Evolutionary conservation across 2,888 invertebrate species (phyloP), one percentile per base, ranked within the genome.

Genomic region (Baronia brevicornis): DNA sequence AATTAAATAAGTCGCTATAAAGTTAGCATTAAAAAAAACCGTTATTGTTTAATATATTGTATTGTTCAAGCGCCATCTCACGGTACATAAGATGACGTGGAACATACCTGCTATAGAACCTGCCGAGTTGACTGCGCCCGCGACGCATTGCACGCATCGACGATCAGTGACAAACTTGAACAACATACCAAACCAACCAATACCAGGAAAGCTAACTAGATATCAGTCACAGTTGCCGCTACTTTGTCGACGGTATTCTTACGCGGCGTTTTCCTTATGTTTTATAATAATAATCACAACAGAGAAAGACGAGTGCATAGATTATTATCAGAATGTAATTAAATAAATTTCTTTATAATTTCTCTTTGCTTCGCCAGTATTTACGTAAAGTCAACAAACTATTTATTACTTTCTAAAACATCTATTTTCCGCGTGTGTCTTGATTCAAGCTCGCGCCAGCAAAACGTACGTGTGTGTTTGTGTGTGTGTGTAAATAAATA

Each of bases 381-480:
- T 63, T 61, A n/a, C n/a, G n/a, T n/a, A 59, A 64, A 60, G 58
- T 51, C 47, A 60, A 64, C 52, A 64, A 69, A 79, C 74, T 71
- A 65, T 71, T 68, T 68, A 71, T 65, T 61, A 73, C 80, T 79
- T 79, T 80, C 80, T 78, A 79, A 80, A 72, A 66, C 72, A 70
- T 74, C 73, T 75, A 75, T 79, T 78, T 74, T 73, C 74, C 69
- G 77, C 64, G 77, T 77, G 78, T 77, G 78, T 73, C 60, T 71
- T 66, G 57, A 60, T 63, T 54, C 70, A 63, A 69, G 69, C 67
- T 69, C 63, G 68, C 72, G 72, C 60, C 62, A 69, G 68, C 72
- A 69, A 66, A 75, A 69, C 75, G 74, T 72, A 77, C 75, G 69
- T 75, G 73, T 75, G 70, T 78, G 60, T 74, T n/a, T n/a, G n/a